Conservation (phyloP, 2,888 invertebrate species). For the Oxyteleia sp. region DNA sequence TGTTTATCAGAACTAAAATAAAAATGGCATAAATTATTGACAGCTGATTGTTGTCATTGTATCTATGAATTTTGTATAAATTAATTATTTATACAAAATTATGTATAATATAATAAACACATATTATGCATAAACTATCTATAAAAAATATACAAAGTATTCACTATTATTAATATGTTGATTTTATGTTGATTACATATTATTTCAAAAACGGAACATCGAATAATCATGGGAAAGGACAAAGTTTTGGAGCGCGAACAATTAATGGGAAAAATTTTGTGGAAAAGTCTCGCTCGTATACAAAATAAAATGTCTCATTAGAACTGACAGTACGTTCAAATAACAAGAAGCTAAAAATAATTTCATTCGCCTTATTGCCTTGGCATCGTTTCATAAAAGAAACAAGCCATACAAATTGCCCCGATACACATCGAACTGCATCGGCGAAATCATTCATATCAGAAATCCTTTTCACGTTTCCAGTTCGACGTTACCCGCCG, state of each 20-base stretch:
- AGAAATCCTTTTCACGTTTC: conserved; percentile 52
- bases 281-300: conserved; percentile 42
- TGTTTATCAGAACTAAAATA: too few relatives aligned
- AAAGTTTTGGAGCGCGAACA: conserved; percentile 1
- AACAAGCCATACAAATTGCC: conserved; percentile 71
- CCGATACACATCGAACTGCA: conserved; percentile 63
- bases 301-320: conserved; percentile 60
- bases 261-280: conserved; percentile 28
- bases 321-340: conserved; percentile 58
- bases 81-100: too few relatives aligned
- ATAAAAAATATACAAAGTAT: too few relatives aligned
- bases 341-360: conserved; percentile 71
- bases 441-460: conserved; percentile 60
- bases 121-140: too few relatives aligned
- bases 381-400: conserved; percentile 72
- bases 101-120: too few relatives aligned
- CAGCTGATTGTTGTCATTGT: too few relatives aligned
- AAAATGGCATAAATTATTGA: too few relatives aligned
- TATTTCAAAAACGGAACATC: too few relatives aligned
- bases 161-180: too few relatives aligned
- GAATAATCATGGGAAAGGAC: conserved; percentile 1
- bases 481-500: conserved; percentile 14
- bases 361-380: conserved; percentile 71
- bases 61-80: too few relatives aligned
- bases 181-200: too few relatives aligned